phyloP scores from a whole-genome alignment of 2,888 invertebrate species.

The Dicyrtoma fusca region DNA sequence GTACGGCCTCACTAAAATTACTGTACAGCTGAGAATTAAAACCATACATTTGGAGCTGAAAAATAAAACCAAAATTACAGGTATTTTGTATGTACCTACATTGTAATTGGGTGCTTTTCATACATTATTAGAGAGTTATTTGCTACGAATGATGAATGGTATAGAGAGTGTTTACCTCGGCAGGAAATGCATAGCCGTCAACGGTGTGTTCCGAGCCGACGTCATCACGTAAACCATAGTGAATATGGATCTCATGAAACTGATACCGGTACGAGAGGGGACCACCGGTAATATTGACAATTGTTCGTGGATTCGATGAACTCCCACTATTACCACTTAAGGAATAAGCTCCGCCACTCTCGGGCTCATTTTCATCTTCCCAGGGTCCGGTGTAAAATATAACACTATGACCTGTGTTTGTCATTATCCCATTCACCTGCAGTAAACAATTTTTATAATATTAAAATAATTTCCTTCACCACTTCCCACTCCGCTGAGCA shows the following conservation, averaged over 20 bases:
- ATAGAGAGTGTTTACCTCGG: conserved; percentile 73
- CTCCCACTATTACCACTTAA: conserved; percentile 37
- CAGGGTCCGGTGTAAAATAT: conserved; percentile 67
- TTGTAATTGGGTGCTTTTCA: no score
- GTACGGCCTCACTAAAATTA: conserved; percentile 92
- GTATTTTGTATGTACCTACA: no score
- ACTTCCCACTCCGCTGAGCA: no score
- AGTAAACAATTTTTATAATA: conserved; percentile 29
- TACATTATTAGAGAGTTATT: no score
- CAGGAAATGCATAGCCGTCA: conserved; percentile 93
- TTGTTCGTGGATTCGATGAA: conserved; percentile 45
- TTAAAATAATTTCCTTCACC: background rate
- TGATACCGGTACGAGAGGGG: conserved; percentile 94
- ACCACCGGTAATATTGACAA: conserved; percentile 91
- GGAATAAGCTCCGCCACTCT: conserved; percentile 18
- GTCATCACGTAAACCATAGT: conserved; percentile 88
- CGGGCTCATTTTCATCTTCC: conserved; percentile 52
- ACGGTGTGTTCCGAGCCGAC: conserved; percentile 96
- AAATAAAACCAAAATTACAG: no score
- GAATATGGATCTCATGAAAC: conserved; percentile 92
- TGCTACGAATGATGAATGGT: background rate
- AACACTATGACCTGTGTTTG: conserved; percentile 93
- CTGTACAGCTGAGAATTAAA: conserved; percentile 97
- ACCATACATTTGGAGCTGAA: conserved; percentile 97
- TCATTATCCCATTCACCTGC: conserved; percentile 85